phyloP scores from a whole-genome alignment of 2,113 vertebrate species.

The Solea solea region DNA sequence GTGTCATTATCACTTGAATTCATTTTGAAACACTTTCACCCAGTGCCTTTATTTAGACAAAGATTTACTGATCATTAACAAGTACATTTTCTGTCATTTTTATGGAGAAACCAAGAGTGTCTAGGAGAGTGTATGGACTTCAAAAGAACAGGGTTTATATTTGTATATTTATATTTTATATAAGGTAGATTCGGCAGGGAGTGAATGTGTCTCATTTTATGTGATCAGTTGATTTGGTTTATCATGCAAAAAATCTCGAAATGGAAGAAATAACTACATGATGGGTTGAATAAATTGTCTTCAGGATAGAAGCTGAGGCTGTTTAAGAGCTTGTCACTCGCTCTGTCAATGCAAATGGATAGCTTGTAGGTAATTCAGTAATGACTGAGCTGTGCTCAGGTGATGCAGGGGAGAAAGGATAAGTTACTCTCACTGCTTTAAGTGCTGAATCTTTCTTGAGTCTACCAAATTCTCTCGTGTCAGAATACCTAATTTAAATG shows the following conservation, averaged over 20 bases:
- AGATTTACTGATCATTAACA: slow-evolving; percentile 53
- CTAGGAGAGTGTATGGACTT: slow-evolving; percentile 3
- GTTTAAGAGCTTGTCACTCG: slow-evolving; percentile 28
- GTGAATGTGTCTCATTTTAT: slow-evolving; percentile 4
- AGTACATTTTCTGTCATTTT: slow-evolving; percentile 42
- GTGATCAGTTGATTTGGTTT: slow-evolving; percentile 13
- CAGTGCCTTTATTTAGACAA: slow-evolving; percentile 44
- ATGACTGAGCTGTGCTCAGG: slow-evolving; percentile 70
- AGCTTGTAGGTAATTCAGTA: slow-evolving; percentile 67
- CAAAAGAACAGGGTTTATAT: neutral
- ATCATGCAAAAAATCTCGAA: slow-evolving; percentile 6
- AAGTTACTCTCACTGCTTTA: slow-evolving; percentile 22
- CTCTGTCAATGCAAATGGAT: slow-evolving; percentile 64
- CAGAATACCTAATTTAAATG: too few species aligned
- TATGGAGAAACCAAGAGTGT: slow-evolving; percentile 2
- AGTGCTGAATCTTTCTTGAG: neutral
- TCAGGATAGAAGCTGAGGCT: slow-evolving; percentile 1
- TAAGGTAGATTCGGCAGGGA: slow-evolving; percentile 20
- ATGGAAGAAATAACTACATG: neutral
- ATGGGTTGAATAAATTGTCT: slow-evolving; percentile 2
- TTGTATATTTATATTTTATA: too few species aligned
- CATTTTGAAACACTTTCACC: slow-evolving; percentile 35
- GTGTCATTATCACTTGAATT: slow-evolving; percentile 43
- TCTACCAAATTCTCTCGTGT: too few species aligned
- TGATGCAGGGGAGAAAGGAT: slow-evolving; percentile 47